Base-by-base conservation (phyloP, 1,140 invertebrate species). In the Pseudomyrmex sp. region DNA sequence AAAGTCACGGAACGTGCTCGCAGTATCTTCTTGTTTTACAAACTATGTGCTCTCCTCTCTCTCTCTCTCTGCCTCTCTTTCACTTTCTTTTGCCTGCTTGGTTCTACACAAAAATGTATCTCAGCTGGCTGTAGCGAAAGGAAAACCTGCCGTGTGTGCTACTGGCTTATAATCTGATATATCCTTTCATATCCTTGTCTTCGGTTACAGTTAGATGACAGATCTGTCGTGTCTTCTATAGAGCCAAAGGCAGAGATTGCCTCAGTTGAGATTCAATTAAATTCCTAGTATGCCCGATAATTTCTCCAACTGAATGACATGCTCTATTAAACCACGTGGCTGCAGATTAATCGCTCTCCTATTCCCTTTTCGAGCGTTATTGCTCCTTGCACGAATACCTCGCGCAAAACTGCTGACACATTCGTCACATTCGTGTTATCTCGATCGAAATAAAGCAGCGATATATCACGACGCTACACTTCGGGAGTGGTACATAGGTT, bases 251-350 rank as follows among this genome's bases (percentile, higher is more conserved):
- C 13, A 62, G 80, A 50, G 83, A 88, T 84, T 79, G 80, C 50
- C 35, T 13, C 63, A 66, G 85, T 79, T 79, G 73, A 70, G 82
- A 44, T 87, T 88, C 83, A 82, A 88, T 88, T 87, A 88, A 88
- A 88, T 76, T 87, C 52, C 15, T 35, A 44, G 63, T 76, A 50
- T 80, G 61, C 26, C 86, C 58, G 85, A 88, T 87, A 84, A 76
- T 84, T 87, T 87, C 86, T 87, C 83, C 65, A 74, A 87, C 75
- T 75, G 58, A 70, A 84, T 87, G 77, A 80, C 73, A 87, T 56
- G 68, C 82, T 88, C 87, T 84, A 84, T 84, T 86, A 83, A 56
- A 65, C 82, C 56, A 76, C 62, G 79, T 80, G 76, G 15, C 70
- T 80, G 54, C 54, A 87, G 84, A 66, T 87, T 88, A 58, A 44